Conservation (phyloP, 2,113 vertebrate species). For the Ploceus nigricollis region DNA sequence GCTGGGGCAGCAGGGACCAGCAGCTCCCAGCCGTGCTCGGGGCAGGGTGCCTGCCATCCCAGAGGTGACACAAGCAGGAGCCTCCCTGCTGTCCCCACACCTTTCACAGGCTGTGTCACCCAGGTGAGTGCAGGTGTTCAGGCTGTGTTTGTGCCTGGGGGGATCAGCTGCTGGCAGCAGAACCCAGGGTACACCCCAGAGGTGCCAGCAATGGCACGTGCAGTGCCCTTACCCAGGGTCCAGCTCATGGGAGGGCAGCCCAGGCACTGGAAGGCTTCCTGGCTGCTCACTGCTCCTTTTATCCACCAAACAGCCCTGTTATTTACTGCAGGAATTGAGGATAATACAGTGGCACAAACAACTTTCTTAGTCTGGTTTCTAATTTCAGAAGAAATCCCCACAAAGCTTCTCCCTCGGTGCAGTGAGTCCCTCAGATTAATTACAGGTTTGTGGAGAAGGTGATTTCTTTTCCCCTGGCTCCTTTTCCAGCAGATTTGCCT, state of each 20-base stretch:
- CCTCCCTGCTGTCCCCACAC: neutral
- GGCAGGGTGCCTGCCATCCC: neutral
- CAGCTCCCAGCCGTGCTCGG: fast-evolving
- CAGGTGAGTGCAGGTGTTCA: neutral
- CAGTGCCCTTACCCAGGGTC: neutral
- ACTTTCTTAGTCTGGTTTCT: neutral
- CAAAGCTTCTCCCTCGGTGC: fast-evolving
- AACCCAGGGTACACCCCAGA: neutral
- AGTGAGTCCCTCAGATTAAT: neutral
- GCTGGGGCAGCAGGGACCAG: neutral
- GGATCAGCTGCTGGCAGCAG: neutral
- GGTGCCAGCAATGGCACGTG: neutral
- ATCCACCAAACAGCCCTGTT: neutral
- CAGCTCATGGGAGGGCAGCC: neutral
- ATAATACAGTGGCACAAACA: neutral
- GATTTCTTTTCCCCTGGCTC: neutral
- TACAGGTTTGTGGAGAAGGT: neutral
- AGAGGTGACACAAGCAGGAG: fast-evolving
- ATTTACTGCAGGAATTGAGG: neutral
- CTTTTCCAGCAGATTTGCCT: constrained; percentile 34
- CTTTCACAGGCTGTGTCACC: neutral
- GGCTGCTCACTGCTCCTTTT: neutral
- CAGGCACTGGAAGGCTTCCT: neutral
- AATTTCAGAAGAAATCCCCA: neutral
- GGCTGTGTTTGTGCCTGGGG: fast-evolving